phyloP scores from a whole-genome alignment of 2,888 invertebrate genomes.

The Protodeltote pygarga region DNA sequence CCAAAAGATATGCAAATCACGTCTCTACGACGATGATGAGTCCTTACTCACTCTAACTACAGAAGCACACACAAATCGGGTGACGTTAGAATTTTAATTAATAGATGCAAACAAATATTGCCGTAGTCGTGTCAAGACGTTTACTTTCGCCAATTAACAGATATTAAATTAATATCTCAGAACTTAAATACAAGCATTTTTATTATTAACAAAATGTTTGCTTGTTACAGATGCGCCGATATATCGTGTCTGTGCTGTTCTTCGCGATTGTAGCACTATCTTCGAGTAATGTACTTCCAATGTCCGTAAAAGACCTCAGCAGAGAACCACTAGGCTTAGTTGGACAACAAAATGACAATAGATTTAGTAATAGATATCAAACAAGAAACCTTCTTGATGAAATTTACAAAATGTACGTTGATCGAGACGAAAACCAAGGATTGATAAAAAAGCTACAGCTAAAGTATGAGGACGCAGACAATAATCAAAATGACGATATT shows the following conservation, averaged over 20 bases:
- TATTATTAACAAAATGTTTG: constrained; percentile 6
- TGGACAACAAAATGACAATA: constrained; percentile 74
- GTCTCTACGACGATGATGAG: constrained; percentile 15
- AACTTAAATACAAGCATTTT: neutral
- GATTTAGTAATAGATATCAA: constrained; percentile 66
- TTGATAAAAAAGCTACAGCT: constrained; percentile 38
- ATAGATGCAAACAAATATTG: constrained; percentile 21
- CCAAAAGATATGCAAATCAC: constrained; percentile 51
- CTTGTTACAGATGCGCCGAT: constrained; percentile 79
- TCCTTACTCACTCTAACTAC: constrained; percentile 12
- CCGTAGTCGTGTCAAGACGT: constrained; percentile 2
- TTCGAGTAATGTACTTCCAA: constrained; percentile 76
- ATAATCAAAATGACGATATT: constrained; percentile 56
- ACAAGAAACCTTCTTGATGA: constrained; percentile 63
- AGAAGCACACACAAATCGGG: constrained; percentile 41
- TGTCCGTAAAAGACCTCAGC: constrained; percentile 61
- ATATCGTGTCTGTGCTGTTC: constrained; percentile 68
- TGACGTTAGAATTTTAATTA: constrained; percentile 51
- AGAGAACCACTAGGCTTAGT: constrained; percentile 56
- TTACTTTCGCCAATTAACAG: constrained; percentile 13
- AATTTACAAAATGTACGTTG: constrained; percentile 61
- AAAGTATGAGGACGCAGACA: constrained; percentile 51
- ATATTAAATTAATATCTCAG: constrained; percentile 11
- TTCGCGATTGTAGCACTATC: constrained; percentile 74
- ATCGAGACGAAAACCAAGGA: constrained; percentile 39